phyloP scores from a whole-genome alignment of 2,113 vertebrate species.

The Psophia crepitans region DNA sequence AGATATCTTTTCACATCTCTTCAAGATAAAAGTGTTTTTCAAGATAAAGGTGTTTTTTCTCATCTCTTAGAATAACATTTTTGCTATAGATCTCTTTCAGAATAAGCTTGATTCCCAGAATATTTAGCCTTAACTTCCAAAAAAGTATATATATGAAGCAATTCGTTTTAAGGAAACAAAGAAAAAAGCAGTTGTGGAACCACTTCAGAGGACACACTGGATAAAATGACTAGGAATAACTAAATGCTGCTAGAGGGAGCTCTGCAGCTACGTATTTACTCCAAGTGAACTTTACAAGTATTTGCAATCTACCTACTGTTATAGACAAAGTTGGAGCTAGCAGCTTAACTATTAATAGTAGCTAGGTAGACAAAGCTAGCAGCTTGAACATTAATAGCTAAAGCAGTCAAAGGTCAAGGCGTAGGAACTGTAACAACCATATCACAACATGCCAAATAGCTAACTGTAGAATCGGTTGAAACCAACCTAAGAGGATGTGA shows the following conservation, averaged over 20 bases:
- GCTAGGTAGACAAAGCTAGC: background rate
- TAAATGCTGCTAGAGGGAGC: constrained; percentile 60
- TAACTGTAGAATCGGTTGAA: too few species aligned
- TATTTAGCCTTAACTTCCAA: background rate
- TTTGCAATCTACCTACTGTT: background rate
- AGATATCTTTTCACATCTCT: background rate
- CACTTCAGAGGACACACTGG: background rate
- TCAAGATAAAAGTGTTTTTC: background rate
- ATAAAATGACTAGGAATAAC: background rate
- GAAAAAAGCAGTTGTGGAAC: background rate
- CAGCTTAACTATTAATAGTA: background rate
- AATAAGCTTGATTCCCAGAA: background rate
- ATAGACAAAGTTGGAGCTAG: background rate
- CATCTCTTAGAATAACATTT: background rate
- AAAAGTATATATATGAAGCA: background rate
- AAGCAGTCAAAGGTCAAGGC: background rate
- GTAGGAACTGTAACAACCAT: background rate
- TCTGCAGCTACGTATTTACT: constrained; percentile 28
- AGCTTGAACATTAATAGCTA: background rate
- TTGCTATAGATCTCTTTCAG: background rate
- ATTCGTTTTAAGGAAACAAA: background rate
- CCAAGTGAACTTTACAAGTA: background rate
- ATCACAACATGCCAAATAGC: background rate
- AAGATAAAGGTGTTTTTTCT: background rate
- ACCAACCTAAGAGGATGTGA: too few species aligned